These are phyloP conservation scores for Popillia japonica DNA, from an alignment of 1,140 invertebrate species.

Conservation along the genomic window DNA sequence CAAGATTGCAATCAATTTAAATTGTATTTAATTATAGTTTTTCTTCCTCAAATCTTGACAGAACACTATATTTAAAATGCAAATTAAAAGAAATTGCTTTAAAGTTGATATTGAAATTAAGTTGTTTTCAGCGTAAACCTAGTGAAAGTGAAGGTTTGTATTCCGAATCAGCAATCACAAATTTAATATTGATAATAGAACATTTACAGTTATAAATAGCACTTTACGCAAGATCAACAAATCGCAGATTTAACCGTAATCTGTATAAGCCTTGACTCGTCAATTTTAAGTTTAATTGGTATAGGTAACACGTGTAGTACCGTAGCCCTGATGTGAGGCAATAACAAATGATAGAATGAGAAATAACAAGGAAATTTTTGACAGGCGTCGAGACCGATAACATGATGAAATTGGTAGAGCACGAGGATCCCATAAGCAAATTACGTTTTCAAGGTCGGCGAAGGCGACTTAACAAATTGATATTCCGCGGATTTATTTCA, in stretches of 20 bases:
- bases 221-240: neutral
- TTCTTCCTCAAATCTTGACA: too few species aligned
- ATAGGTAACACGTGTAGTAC: neutral
- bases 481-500: constrained; percentile 16
- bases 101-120: too few species aligned
- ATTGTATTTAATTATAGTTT: too few species aligned
- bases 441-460: constrained; percentile 7
- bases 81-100: too few species aligned
- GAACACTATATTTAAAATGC: too few species aligned
- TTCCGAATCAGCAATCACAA: too few species aligned
- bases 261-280: neutral
- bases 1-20: too few species aligned
- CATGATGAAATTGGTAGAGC: neutral
- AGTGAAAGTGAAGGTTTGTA: too few species aligned
- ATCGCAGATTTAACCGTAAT: neutral
- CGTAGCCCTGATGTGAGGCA: neutral
- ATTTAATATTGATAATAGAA: too few species aligned
- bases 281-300: neutral
- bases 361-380: constrained; percentile 2
- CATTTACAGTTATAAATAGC: too few species aligned
- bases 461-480: constrained; percentile 23
- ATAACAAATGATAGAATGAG: constrained; percentile 2
- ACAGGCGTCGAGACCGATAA: constrained; percentile 8
- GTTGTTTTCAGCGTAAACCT: too few species aligned
- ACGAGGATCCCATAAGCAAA: neutral